phyloP scores from a whole-genome alignment of 2,888 invertebrate genomes.

The Strigamia maritima region DNA sequence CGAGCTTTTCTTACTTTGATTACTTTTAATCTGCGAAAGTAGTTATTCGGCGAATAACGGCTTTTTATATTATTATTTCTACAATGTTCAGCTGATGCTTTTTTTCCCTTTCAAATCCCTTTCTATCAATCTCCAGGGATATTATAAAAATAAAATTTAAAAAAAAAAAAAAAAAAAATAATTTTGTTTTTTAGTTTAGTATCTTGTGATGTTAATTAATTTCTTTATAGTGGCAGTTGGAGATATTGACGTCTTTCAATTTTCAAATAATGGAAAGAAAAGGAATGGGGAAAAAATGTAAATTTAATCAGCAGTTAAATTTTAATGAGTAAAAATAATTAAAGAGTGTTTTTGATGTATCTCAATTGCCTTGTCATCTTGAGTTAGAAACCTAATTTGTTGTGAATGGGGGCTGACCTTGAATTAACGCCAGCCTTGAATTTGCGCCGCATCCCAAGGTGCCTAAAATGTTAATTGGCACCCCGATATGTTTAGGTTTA shows the following conservation, averaged over 20 bases:
- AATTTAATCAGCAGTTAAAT: slow-evolving; percentile 23
- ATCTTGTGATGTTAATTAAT: not conserved
- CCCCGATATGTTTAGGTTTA: no score
- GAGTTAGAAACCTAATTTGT: slow-evolving; percentile 19
- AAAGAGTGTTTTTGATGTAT: not conserved
- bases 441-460: no score
- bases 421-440: no score
- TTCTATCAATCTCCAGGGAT: not conserved
- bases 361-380: slow-evolving; percentile 14
- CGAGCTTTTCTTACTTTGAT: not conserved
- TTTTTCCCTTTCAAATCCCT: not conserved
- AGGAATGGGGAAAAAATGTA: not conserved
- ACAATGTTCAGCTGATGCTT: slow-evolving; percentile 2
- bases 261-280: not conserved
- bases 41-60: not conserved
- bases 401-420: no score
- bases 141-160: not conserved
- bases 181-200: not conserved
- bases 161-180: not conserved
- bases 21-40: not conserved
- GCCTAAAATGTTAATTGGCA: no score
- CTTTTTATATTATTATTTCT: not conserved
- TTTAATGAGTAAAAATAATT: slow-evolving; percentile 15
- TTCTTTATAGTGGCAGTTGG: not conserved
- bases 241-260: not conserved